Conservation (phyloP, 1,140 invertebrate species). For the Nasonia longicornis region DNA sequence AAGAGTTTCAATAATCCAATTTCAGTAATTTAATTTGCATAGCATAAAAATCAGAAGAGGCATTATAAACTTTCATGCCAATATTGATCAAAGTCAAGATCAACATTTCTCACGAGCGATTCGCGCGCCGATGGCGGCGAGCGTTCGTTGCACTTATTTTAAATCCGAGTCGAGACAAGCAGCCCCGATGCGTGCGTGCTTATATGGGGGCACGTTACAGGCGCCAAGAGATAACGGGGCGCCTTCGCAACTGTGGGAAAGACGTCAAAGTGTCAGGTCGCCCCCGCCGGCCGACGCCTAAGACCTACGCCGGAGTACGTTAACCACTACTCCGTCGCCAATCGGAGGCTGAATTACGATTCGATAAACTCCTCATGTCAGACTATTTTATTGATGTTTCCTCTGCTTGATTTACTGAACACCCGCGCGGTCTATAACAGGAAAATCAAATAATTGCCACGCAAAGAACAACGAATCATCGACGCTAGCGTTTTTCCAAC, state of each 20-base stretch:
- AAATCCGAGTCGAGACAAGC: neutral
- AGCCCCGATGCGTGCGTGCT: conserved; percentile 33
- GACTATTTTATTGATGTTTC: neutral
- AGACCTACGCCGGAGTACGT: neutral
- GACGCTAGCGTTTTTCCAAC: too few relatives aligned
- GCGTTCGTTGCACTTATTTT: neutral
- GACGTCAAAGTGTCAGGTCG: conserved; percentile 52
- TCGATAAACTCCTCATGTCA: neutral
- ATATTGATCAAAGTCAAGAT: neutral
- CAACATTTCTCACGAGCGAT: neutral
- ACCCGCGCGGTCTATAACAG: too few relatives aligned
- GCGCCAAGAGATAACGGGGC: conserved; percentile 66
- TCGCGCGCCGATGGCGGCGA: neutral
- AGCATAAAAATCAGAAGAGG: neutral
- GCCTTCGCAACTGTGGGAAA: conserved; percentile 68
- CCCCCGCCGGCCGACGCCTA: neutral
- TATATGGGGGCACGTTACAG: conserved; percentile 52
- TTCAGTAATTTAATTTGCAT: too few relatives aligned
- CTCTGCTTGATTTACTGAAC: neutral
- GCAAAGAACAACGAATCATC: too few relatives aligned
- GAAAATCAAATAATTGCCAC: too few relatives aligned
- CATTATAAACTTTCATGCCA: neutral
- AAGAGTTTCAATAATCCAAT: too few relatives aligned
- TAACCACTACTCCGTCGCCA: neutral
- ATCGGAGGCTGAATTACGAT: neutral